Evolutionary conservation across 2,888 invertebrate species (phyloP).

Genomic region (Acronicta leporina): DNA sequence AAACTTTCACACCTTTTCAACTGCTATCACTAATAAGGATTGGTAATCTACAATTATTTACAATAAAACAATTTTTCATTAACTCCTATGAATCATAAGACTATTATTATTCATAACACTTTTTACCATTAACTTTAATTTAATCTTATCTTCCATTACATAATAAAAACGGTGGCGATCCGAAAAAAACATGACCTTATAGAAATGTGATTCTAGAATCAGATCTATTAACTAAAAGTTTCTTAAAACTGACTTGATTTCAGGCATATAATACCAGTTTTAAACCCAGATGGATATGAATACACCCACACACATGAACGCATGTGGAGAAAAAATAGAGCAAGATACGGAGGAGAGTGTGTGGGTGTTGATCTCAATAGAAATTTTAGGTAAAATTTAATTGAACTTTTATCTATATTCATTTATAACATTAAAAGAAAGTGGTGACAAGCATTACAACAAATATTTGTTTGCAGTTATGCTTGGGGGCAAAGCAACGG

Average conservation of each 20-base stretch:
- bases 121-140: too few relatives aligned
- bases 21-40: slow-evolving; percentile 93
- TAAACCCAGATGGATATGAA: slow-evolving; percentile 97
- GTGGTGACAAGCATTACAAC: too few relatives aligned
- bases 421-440: too few relatives aligned
- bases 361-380: slow-evolving; percentile 95
- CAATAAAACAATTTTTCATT: too few relatives aligned
- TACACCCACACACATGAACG: slow-evolving; percentile 94
- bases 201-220: too few relatives aligned
- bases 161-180: too few relatives aligned
- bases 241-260: neutral
- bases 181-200: too few relatives aligned
- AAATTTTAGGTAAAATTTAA: slow-evolving; percentile 92
- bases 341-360: slow-evolving; percentile 89
- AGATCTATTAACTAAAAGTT: too few relatives aligned
- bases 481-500: slow-evolving; percentile 93
- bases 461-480: slow-evolving; percentile 80
- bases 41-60: slow-evolving; percentile 88
- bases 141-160: too few relatives aligned
- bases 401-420: too few relatives aligned
- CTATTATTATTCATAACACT: too few relatives aligned
- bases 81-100: too few relatives aligned
- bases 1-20: slow-evolving; percentile 91
- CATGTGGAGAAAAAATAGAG: slow-evolving; percentile 95
- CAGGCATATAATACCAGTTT: slow-evolving; percentile 92